Evolutionary conservation across 2,113 vertebrate species (phyloP).

Genomic region (Orycteropus afer): DNA sequence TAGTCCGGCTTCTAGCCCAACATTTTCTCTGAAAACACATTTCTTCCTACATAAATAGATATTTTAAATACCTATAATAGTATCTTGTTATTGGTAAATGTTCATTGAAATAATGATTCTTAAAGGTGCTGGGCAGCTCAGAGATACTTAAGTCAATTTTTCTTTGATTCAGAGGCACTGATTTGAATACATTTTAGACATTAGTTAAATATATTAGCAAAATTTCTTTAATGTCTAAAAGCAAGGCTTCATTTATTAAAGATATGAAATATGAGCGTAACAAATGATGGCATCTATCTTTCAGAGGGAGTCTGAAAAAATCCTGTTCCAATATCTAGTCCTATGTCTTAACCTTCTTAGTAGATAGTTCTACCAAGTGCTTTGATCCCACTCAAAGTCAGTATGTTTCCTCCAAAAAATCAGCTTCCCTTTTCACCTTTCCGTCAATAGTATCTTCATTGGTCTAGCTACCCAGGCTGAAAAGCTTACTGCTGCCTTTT

Average conservation of each 20-base stretch:
- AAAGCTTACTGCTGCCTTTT: not conserved
- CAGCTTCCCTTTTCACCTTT: not conserved
- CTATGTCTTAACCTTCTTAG: not conserved
- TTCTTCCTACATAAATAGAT: not conserved
- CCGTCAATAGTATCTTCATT: not conserved
- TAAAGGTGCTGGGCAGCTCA: not conserved
- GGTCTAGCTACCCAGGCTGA: not conserved
- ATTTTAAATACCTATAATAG: not conserved
- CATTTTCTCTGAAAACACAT: not conserved
- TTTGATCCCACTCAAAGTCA: not conserved
- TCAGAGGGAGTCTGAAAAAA: not conserved
- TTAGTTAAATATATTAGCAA: conserved; percentile 19
- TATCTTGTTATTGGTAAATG: not conserved
- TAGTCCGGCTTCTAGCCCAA: not conserved
- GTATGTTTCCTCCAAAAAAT: not conserved
- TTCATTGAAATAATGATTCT: not conserved
- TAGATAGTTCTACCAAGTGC: not conserved
- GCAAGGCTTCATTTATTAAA: not conserved
- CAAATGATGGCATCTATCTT: not conserved
- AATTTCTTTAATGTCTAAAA: conserved; percentile 3
- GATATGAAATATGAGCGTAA: not conserved
- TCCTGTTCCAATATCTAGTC: not conserved
- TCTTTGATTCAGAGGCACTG: not conserved
- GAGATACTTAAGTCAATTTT: not conserved
- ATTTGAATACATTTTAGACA: not conserved